Percentiles rank a stretch among this genome's conserved stretches.
Evolutionary conservation across 2,797 vertebrate species (phyloP).

Genomic region (Rousettus madagascariensis): DNA sequence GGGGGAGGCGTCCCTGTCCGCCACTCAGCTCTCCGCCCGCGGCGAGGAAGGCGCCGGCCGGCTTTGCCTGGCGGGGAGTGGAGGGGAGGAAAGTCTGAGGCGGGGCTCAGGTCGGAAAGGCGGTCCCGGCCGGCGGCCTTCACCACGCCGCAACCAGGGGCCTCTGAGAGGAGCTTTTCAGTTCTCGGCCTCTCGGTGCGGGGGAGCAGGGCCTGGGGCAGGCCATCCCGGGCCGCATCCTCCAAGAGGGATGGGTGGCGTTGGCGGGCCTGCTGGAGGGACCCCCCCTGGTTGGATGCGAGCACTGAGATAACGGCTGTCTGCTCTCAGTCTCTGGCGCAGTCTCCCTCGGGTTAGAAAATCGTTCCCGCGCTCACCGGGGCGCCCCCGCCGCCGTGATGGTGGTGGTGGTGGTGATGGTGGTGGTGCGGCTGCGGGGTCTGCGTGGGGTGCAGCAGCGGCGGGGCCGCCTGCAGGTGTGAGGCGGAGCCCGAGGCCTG

Average conservation of each 20-base stretch:
- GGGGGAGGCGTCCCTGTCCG: not conserved
- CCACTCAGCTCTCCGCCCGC: not conserved
- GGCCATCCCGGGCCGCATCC: not conserved
- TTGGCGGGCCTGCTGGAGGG: not conserved
- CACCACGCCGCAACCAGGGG: not conserved
- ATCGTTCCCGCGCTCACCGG: slow-evolving; percentile 92
- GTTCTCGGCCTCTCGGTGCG: not conserved
- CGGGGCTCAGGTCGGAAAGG: slow-evolving; percentile 30
- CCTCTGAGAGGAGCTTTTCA: not conserved
- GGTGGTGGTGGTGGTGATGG: slow-evolving; percentile 88
- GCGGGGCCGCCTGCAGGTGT: slow-evolving; percentile 89
- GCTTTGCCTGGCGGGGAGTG: not conserved
- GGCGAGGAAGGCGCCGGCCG: slow-evolving; percentile 60
- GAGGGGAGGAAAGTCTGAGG: slow-evolving; percentile 10
- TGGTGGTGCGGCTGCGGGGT: slow-evolving; percentile 86
- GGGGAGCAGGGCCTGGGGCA: not conserved
- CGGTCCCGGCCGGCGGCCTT: not conserved
- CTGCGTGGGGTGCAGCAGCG: slow-evolving; percentile 87
- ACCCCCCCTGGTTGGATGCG: not conserved
- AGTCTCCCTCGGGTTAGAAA: slow-evolving; percentile 86
- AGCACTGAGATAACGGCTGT: not conserved
- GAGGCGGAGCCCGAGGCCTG: slow-evolving; percentile 88
- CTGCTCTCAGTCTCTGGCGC: slow-evolving; percentile 62
- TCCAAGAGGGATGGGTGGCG: not conserved
- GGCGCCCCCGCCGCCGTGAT: slow-evolving; percentile 85